Base-by-base conservation (phyloP, 2,888 invertebrate species). In the Meteorus colon region DNA sequence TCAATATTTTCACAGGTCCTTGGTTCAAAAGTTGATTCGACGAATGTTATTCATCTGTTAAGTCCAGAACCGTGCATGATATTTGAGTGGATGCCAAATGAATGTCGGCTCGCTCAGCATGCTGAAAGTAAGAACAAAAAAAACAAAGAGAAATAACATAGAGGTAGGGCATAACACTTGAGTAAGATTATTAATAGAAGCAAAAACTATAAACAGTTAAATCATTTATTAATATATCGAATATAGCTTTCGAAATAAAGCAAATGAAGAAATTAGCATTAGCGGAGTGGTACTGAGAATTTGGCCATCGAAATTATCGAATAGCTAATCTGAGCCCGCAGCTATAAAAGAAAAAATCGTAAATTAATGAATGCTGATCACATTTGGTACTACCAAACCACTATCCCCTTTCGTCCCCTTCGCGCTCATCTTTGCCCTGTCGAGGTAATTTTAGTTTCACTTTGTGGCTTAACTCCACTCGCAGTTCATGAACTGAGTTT, bases 21-120 rank as follows among this genome's bases (percentile, higher is more conserved):
- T 16, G 97, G 97, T 69, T 95, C 96, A 0, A 92, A 92, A 80
- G 93, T 95, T 0, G 91, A 95, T 0, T 93, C 94, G 80, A 93
- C 95, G 83, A 99, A 98, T 88, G 90, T 24, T 24, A 71, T 41
- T 19, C 6, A 45, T 27, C 14, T 75, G 77, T 75, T 77, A 74
- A 80, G 78, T 78, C 67, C 66, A 75, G 8, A 19, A 4, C 10
- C 55, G 8, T 5, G 75, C 71, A 75, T 72, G 72, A 66, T 66
- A 74, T 75, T 77, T 79, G 79, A 79, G 59, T 76, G 66, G 68
- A 48, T 78, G 81, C 81, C 79, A 78, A 79, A 78, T 78, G 77
- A 77, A 73, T 76, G 76, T 75, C 70, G 60, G 67, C 51, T 12
- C 41, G 31, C 19, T 29, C 19, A 19, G 19, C 19, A 27, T 75